Evolutionary conservation across 2,797 vertebrate genomes (phyloP).

Genomic region (Notoglanidium macrostoma): DNA sequence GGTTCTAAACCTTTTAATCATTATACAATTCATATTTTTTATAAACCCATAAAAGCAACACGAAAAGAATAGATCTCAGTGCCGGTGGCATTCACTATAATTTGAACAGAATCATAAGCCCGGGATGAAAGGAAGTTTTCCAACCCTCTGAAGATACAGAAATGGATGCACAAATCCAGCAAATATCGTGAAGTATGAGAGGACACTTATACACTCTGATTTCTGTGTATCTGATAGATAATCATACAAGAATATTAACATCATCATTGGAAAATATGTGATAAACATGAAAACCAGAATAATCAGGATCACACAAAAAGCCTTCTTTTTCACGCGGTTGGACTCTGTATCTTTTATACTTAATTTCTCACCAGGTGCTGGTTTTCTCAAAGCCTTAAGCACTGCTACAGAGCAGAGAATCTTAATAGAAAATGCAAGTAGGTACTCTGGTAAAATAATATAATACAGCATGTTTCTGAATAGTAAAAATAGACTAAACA

Average conservation of each 20-base stretch:
- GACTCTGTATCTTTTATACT: slow-evolving; percentile 24
- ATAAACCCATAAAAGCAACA: too few relatives aligned
- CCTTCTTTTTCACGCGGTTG: slow-evolving; percentile 47
- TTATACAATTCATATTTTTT: too few relatives aligned
- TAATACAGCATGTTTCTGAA: background rate
- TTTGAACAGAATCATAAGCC: background rate
- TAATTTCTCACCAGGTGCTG: slow-evolving; percentile 42
- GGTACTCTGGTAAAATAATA: slow-evolving; percentile 19
- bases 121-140: slow-evolving; percentile 16
- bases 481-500: background rate
- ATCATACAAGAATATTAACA: background rate
- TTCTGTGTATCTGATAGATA: slow-evolving; percentile 2
- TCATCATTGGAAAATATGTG: slow-evolving; percentile 32
- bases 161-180: slow-evolving; percentile 29
- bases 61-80: background rate
- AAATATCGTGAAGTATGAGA: background rate
- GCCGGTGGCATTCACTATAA: background rate
- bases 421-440: slow-evolving; percentile 23
- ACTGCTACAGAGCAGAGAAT: slow-evolving; percentile 47
- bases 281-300: slow-evolving; percentile 10
- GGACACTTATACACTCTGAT: background rate
- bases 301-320: slow-evolving; percentile 40
- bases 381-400: slow-evolving; percentile 48
- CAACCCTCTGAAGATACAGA: slow-evolving; percentile 35
- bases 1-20: too few relatives aligned